Conservation (phyloP, 2,797 vertebrate genomes). For the Borostomias antarcticus region DNA sequence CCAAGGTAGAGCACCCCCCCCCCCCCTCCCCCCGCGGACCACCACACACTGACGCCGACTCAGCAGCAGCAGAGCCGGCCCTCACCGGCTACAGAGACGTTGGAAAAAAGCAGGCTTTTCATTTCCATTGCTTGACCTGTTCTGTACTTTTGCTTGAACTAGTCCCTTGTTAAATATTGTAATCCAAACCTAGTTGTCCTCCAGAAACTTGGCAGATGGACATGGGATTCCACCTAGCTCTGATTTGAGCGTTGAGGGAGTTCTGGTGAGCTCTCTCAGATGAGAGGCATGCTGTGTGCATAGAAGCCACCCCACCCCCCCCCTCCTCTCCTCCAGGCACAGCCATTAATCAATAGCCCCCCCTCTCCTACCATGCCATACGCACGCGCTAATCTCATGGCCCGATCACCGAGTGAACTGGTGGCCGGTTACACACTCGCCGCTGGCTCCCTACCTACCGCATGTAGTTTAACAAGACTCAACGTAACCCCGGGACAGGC, state of each 20-base stretch:
- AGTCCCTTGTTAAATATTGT: slow-evolving; percentile 21
- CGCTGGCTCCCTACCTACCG: neutral
- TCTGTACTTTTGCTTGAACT: neutral
- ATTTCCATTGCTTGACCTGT: slow-evolving; percentile 3
- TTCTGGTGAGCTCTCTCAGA: slow-evolving; percentile 33
- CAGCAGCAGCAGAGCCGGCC: too few relatives aligned
- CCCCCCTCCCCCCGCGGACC: too few relatives aligned
- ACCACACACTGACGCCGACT: too few relatives aligned
- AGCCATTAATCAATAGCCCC: slow-evolving; percentile 23
- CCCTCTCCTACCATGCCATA: neutral
- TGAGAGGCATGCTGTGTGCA: slow-evolving; percentile 20
- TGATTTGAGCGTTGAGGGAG: slow-evolving; percentile 30
- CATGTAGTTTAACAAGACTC: slow-evolving; percentile 13
- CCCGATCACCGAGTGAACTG: neutral
- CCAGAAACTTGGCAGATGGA: slow-evolving; percentile 33
- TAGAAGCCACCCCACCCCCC: slow-evolving; percentile 24
- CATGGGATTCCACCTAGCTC: slow-evolving; percentile 27
- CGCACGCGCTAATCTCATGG: neutral
- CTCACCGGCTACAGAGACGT: too few relatives aligned
- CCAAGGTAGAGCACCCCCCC: slow-evolving; percentile 81
- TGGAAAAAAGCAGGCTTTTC: neutral
- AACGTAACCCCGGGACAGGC: neutral
- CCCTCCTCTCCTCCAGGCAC: slow-evolving; percentile 8
- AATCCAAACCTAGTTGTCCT: slow-evolving; percentile 34
- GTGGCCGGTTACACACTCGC: neutral